Evolutionary conservation across 2,797 vertebrate species (phyloP), one percentile per base, ranked within the genome.

Genomic region (Hydrophis major): DNA sequence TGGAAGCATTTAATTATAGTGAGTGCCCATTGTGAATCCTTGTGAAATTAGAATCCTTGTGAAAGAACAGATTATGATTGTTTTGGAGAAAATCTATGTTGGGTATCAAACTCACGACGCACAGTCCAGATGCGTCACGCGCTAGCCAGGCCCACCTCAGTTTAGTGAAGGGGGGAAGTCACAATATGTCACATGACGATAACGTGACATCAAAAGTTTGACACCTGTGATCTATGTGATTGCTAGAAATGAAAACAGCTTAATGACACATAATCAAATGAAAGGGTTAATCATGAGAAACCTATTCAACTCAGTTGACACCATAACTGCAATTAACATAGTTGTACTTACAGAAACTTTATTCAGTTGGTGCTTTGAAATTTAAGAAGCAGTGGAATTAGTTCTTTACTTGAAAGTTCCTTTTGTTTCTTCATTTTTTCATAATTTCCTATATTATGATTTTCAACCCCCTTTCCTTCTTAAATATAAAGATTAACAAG

Each of bases 391-490:
- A 56, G 8, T 56, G 60, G 55, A n/a, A 63, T 86, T 87, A 2
- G 28, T 11, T 92, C 25, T 87, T 74, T 28, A 3, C n/a, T 61
- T 74, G 55, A 74, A 59, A 87, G 74, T 28, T 86, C 0, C 0
- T 42, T 16, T 94, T 20, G 6, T 4, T 55, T 93, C 0, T 92
- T 47, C 63, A 87, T 95, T 86, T 78, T 3, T 90, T 95, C 69
- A 18, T 47, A 42, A 89, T 87, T 91, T 12, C 22, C 1, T 78
- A 47, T 47, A 47, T 47, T 74, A 0, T 0, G 5, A 87, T 93
- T 94, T 95, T 94, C 61, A 89, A 92, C 60, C 78, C 66, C 0
- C 16, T 89, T 94, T 89, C 87, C 42, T 88, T 78, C 91, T 66
- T 32, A 91, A 92, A 53, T 89, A 83, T 83, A 47, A 83, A 83